Percentiles rank a stretch among this genome's conserved stretches.
These are phyloP conservation scores for Zoanthus gigantus DNA, from an alignment of 92 coral and sea anemone genomes.

Conservation along the genomic window DNA sequence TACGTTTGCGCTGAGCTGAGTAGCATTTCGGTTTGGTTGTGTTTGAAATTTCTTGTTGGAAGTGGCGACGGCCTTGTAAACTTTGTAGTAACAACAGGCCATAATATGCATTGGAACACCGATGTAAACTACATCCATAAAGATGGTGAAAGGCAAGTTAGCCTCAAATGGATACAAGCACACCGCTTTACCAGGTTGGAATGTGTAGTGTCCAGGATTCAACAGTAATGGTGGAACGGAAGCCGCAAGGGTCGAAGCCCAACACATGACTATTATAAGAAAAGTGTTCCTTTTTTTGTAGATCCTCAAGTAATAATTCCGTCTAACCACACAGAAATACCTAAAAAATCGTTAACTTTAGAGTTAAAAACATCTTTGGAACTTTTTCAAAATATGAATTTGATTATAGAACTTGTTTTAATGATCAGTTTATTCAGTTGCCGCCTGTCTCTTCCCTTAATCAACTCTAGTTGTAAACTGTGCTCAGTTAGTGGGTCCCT, in stretches of 20 bases:
- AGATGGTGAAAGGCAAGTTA: slow-evolving; percentile 65
- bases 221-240: slow-evolving; percentile 70
- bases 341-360: slow-evolving; percentile 8
- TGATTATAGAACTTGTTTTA: background rate
- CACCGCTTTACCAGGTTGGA: slow-evolving; percentile 85
- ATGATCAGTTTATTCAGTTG: no score
- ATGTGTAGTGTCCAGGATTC: slow-evolving; percentile 61
- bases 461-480: no score
- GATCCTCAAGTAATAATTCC: slow-evolving; percentile 47
- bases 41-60: slow-evolving; percentile 65
- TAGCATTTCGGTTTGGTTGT: slow-evolving; percentile 14
- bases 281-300: slow-evolving; percentile 56
- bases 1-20: slow-evolving; percentile 66
- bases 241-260: slow-evolving; percentile 57
- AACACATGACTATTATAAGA: slow-evolving; percentile 41
- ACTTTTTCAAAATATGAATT: background rate
- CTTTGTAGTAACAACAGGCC: slow-evolving; percentile 65
- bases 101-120: slow-evolving; percentile 60
- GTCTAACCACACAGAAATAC: slow-evolving; percentile 73
- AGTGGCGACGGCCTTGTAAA: slow-evolving; percentile 62
- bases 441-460: no score
- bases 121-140: slow-evolving; percentile 63
- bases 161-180: slow-evolving; percentile 81
- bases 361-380: background rate
- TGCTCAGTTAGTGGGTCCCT: no score